Conservation (phyloP, 2,113 vertebrate species). For the Microtus oregoni region DNA sequence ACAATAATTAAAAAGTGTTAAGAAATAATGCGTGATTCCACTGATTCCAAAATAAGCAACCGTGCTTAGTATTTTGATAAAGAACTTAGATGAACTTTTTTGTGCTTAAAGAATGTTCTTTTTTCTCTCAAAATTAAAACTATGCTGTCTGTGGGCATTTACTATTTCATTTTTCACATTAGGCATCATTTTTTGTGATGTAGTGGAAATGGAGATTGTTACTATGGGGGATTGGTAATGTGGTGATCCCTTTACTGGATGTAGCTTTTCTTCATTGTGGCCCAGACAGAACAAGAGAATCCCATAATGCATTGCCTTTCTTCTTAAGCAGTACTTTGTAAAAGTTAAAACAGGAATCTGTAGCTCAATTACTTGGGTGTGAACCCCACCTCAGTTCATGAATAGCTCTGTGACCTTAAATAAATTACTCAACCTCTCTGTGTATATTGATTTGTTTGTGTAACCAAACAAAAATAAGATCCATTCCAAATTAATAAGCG, state of each 20-base stretch:
- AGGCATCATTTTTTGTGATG: background rate
- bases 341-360: background rate
- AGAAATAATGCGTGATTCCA: constrained; percentile 16
- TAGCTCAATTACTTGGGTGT: background rate
- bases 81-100: constrained; percentile 21
- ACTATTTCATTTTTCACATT: background rate
- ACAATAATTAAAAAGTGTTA: constrained; percentile 40
- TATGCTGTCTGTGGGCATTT: background rate
- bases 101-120: constrained; percentile 38
- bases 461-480: background rate
- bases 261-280: background rate
- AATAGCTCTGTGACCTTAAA: background rate
- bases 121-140: constrained; percentile 55
- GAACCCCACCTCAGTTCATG: constrained; percentile 5
- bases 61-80: constrained; percentile 1
- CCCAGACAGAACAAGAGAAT: background rate
- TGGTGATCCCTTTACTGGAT: background rate
- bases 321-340: background rate
- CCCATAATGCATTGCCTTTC: background rate
- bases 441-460: constrained; percentile 34
- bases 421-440: constrained; percentile 15
- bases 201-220: background rate
- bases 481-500: background rate
- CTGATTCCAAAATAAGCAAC: constrained; percentile 24
- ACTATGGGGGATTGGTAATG: background rate